Base-by-base conservation (phyloP, 2,888 invertebrate species). In the Epinotia bilunana region DNA sequence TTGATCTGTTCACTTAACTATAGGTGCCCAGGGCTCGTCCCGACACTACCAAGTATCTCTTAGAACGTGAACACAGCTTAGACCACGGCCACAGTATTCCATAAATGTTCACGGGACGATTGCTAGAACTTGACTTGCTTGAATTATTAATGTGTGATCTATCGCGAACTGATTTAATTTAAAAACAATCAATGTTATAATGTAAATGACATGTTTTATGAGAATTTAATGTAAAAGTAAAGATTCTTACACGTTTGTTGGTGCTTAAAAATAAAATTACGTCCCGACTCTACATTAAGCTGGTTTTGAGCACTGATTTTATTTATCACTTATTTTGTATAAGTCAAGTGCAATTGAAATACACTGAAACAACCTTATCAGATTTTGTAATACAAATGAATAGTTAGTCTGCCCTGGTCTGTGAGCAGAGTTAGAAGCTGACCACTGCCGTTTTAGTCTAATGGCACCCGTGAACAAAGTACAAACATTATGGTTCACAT, bases 381-480 rank as follows among this genome's bases (percentile, higher is more conserved):
- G 23, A 69, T 58, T 67, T 69, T 46, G 46, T 58, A 60, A 69
- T 39, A 46, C 39, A 68, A 20, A 39, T 53, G 39, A 43, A 55
- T 43, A 57, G 57, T 39, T 57, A 57, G 57, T 55, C 55, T 18
- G 13, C 53, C 53, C 46, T 23, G 58, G 58, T 57, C 57, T 58
- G 49, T 39, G 23, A 46, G 55, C 46, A 70, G 60, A 64, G 53
- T 55, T 67, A 39, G 61, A 61, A 67, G 67, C 67, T 68, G 60
- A 62, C 61, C 74, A 70, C 74, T 74, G 74, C 74, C 74, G 58
- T 70, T 74, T 64, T 55, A 57, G 69, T 74, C 33, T 73, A 46
- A 69, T 74, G 71, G 65, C 71, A 72, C 75, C 75, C 81, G 88
- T 91, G 89, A 86, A 88, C 87, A 86, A 84, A 90, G 91, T 91